Base-by-base conservation (phyloP, 2,797 vertebrate genomes). In the Urophycis tenuis region DNA sequence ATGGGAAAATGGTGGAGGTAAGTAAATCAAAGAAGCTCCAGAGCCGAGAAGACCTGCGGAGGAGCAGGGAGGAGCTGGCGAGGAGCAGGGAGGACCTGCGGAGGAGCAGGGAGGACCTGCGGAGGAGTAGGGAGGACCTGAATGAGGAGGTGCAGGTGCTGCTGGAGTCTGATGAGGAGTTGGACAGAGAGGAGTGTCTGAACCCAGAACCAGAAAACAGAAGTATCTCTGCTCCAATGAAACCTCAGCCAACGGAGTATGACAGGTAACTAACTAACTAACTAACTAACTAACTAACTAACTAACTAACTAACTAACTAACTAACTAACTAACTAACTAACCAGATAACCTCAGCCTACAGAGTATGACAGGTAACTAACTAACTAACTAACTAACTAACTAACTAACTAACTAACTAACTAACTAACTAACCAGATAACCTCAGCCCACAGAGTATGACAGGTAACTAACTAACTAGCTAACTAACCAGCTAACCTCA, bases 201-300 rank as follows among this genome's bases (percentile, higher is more conserved):
- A 91, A 69, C 81, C 83, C 85, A 0, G 85, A 92, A 79, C 67
- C 86, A 75, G 88, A 85, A 72, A 92, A 89, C 81, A 94, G 90
- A 82, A 94, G 95, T 1, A 80, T 96, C 73, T 94, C 92, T 0
- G 84, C 84, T 25, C 85, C 89, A 35, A 93, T 90, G 86, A 93
- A 73, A 86, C 89, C 95, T 2, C 92, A 95, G 79, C 84, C 92
- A 75, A 95, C 92, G 0, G 95, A 96, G 14, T 94, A 94, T 64
- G 94, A 95, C 80, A 91, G 93, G 96, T 96, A 84, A 87, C 10
- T 1, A 32, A 29, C 11, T 60, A n/a, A 70, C 67, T 70, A 70
- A 29, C 67, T 31, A 35, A 19, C 31, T 72, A 22, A 72, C 71
- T 70, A 25, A 70, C 67, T 70, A 70, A 30, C 67, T 31, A 31